phyloP scores from a whole-genome alignment of 2,888 invertebrate species.

The Subacronicta megacephala region DNA sequence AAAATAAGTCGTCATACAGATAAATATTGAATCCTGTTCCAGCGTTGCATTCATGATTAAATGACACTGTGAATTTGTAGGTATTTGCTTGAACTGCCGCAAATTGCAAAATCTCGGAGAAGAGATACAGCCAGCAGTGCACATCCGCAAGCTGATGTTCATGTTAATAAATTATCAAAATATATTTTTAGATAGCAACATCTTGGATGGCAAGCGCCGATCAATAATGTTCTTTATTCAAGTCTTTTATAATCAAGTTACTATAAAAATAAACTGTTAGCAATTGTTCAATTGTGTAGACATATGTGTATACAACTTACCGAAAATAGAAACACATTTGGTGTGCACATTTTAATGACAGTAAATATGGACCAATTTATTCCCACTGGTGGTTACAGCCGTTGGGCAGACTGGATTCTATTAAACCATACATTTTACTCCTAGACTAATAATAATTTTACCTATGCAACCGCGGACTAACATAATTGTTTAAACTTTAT shows the following conservation, averaged over 20 bases:
- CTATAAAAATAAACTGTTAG: neutral
- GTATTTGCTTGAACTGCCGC: too few species aligned
- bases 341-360: conserved; percentile 27
- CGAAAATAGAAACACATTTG: conserved; percentile 24
- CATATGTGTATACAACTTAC: conserved; percentile 5
- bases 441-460: too few species aligned
- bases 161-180: too few species aligned
- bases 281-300: conserved; percentile 1
- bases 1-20: conserved; percentile 17
- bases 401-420: neutral
- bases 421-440: too few species aligned
- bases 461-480: too few species aligned
- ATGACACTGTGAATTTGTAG: neutral
- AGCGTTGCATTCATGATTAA: neutral
- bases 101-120: too few species aligned
- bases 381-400: neutral
- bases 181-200: too few species aligned
- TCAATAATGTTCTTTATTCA: too few species aligned
- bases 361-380: neutral
- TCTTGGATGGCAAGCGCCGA: too few species aligned
- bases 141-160: too few species aligned
- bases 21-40: conserved; percentile 22
- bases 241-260: neutral
- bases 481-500: too few species aligned
- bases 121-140: too few species aligned